Base-by-base conservation (phyloP, 1,140 invertebrate genomes). In the Neodiprion lecontei region DNA sequence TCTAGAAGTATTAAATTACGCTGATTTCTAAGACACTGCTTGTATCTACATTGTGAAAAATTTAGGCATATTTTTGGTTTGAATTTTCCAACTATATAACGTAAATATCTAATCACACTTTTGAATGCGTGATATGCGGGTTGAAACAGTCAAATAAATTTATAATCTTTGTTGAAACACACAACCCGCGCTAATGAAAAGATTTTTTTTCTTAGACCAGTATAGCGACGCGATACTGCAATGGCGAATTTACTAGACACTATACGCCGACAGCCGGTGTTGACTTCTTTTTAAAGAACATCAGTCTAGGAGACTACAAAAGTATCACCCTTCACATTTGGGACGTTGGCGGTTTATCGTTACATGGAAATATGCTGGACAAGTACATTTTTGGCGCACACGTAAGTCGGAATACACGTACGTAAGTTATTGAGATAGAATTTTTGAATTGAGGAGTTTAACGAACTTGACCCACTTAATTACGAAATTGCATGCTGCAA, bases 351-450 rank as follows among this genome's bases (percentile, higher is more conserved):
- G 96, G 96, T 9, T 90, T 93, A 61, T 92, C 95, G 40, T 83
- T 96, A 17, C 89, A 90, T 69, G 94, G 94, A 11, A 87, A 90
- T 67, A 96, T 97, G 94, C 85, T 97, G n/a, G 91, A 92, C 72
- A 96, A 96, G 86, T 97, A 96, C 83, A 85, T 97, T 40, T 95
- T 92, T 85, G 93, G 92, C 74, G 92, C 93, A 68, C 90, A 96
- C 89, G 96, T 96, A 90, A 90, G 89, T 83, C 72, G 23, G 69
- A 50, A 50, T 72, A 70, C 23, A 11, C 50, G 1, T 69, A 47
- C 14, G 69, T 70, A 23, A 65, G 11, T 72, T 65, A 74, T 48
- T 14, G 2, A 40, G 28, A 61, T 17, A 61, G 11, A 12, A 61
- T 61, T 61, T 61, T 61, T 17, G n/a, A 61, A 61, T 61, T 9